Evolutionary conservation across 1,140 invertebrate species (phyloP).

Genomic region (Gonatopus flavifemur): DNA sequence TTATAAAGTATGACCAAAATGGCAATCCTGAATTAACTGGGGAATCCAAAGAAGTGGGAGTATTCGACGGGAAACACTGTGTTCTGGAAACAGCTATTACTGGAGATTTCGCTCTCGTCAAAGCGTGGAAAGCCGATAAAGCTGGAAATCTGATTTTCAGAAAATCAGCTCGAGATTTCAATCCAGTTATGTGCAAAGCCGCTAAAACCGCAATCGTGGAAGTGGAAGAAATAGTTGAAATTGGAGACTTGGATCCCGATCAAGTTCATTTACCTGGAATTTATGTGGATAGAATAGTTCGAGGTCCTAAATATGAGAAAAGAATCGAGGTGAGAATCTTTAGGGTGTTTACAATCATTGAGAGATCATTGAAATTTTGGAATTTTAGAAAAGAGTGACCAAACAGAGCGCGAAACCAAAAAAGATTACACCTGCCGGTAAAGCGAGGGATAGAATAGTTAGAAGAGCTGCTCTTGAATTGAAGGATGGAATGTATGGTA

Average conservation of each 20-base stretch:
- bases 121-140: conserved; percentile 96
- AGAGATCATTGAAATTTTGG: neutral
- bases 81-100: conserved; percentile 96
- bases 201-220: conserved; percentile 88
- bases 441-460: conserved; percentile 84
- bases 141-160: conserved; percentile 92
- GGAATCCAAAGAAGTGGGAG: conserved; percentile 61
- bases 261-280: conserved; percentile 90
- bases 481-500: conserved; percentile 96
- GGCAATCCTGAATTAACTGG: conserved; percentile 71
- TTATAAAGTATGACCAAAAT: conserved; percentile 84
- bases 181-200: conserved; percentile 91
- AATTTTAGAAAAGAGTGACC: conserved; percentile 40
- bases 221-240: conserved; percentile 94
- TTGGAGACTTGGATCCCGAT: conserved; percentile 82
- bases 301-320: conserved; percentile 85
- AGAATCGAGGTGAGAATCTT: conserved; percentile 75
- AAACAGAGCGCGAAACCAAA: conserved; percentile 50
- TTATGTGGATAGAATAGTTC: conserved; percentile 87
- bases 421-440: conserved; percentile 67
- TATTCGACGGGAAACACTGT: conserved; percentile 85
- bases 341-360: neutral
- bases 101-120: conserved; percentile 94
- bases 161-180: conserved; percentile 90
- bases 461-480: conserved; percentile 93